Evolutionary conservation across 2,113 vertebrate genomes (phyloP).

Genomic region (Zosterops borbonicus): DNA sequence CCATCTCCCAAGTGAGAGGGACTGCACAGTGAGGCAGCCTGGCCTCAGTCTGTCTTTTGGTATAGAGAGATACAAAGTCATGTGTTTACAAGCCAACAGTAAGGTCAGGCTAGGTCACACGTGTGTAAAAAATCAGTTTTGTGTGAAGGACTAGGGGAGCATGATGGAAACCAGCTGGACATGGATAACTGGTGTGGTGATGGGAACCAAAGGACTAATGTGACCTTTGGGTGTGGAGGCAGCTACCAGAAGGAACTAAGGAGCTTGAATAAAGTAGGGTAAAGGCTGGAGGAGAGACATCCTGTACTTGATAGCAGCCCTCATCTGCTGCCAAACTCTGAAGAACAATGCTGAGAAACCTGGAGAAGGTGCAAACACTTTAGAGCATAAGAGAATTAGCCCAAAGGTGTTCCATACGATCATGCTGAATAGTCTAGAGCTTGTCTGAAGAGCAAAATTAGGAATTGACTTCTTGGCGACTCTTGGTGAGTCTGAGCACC

Average conservation of each 20-base stretch:
- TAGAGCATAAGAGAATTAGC: not conserved
- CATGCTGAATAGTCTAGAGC: not conserved
- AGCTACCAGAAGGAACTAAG: not conserved
- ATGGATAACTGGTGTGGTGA: not conserved
- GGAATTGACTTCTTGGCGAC: not conserved
- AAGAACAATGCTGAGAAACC: not conserved
- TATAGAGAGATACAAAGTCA: not conserved
- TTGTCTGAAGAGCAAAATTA: not conserved
- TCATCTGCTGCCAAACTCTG: not conserved
- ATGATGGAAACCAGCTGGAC: not conserved
- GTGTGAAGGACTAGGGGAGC: not conserved
- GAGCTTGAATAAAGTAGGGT: not conserved
- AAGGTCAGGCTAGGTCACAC: not conserved
- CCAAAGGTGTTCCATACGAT: not conserved
- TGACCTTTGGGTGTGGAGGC: not conserved
- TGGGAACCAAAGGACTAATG: not conserved
- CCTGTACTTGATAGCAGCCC: not conserved
- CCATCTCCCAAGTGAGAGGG: not conserved
- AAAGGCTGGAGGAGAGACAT: not conserved
- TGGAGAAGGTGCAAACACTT: not conserved
- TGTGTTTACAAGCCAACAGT: not conserved
- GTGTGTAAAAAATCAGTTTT: not conserved
- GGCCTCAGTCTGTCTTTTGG: not conserved
- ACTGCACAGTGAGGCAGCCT: not conserved
- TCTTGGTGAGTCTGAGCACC: not conserved